Base-by-base conservation (phyloP, 2,888 invertebrate species). In the Calliphora vomitoria region DNA sequence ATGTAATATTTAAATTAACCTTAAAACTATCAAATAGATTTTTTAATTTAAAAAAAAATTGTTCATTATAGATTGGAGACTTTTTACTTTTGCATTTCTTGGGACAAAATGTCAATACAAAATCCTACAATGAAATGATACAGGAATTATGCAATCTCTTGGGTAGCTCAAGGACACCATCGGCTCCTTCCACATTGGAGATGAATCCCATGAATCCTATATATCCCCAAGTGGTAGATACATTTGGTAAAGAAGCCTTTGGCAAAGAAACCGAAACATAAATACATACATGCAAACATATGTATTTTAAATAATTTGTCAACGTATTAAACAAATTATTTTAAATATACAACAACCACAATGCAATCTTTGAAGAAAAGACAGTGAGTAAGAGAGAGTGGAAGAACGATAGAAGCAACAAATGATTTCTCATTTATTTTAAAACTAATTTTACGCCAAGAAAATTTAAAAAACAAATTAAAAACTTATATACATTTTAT, bases 251-350 rank as follows among this genome's bases (percentile, higher is more conserved):
- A 94, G 96, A 96, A 44, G 96, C 96, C 92, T 97, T 95, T 93
- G 95, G 96, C 91, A 97, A 97, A 94, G 97, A 97, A 94, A 97
- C 97, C 82, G 97, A 97, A 94, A 96, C 97, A 94, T 97, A 96
- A 95, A 89, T 44, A 35, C 35, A 11, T 35, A 25, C 25, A 89
- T 44, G 5, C 35, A 11, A 25, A 25, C 25, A 25, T 25, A 25
- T 25, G 25, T 1, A 81, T 66, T 50, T 62, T 31, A 0, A 58
- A 58, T 62, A 80, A 53, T 44, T 62, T 53, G 4, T 38, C 31
- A n/a, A 50, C 15, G 8, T 1, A 15, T 20, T 20, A 55, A 35
- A 25, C 11, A 50, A 68, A 53, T 62, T 72, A 53, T 60, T 53
- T 15, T 53, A 50, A 55, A 64, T 35, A 31, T 11, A 58, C 53